Evolutionary conservation across 2,888 invertebrate species (phyloP), one percentile per base, ranked within the genome.

Genomic region (Hybos culiciformis): DNA sequence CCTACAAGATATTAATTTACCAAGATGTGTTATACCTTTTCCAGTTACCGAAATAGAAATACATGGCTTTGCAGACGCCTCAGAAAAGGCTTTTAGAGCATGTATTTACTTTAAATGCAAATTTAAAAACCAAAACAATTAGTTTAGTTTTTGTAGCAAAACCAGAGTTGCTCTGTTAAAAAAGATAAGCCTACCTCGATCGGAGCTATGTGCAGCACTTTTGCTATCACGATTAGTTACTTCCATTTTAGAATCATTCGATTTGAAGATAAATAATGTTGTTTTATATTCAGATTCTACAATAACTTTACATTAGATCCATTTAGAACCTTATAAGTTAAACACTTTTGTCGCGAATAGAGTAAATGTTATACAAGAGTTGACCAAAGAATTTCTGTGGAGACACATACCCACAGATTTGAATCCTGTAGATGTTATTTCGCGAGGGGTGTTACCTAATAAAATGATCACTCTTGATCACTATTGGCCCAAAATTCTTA

Each of bases 11-110:
- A n/a, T n/a, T n/a, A n/a, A n/a, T n/a, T n/a, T n/a, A n/a, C n/a
- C n/a, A n/a, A n/a, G n/a, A n/a, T n/a, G n/a, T n/a, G n/a, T n/a
- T n/a, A n/a, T n/a, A n/a, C n/a, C n/a, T n/a, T n/a, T n/a, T n/a
- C n/a, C n/a, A n/a, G n/a, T n/a, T n/a, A n/a, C n/a, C 33, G 12
- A 18, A 11, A 20, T 20, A 3, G 12, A 50, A 34, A 12, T 49
- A 6, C 45, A 48, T 34, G 39, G 39, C 5, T 50, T 47, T 42
- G 42, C 44, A 18, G 48, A 47, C 15, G 48, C 46, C 4, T 47
- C 46, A 9, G 45, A 46, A 38, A 39, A 18, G 24, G 46, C 43
- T 23, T 43, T 42, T 43, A 40, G 41, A 8, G 24, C 36, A 18
- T 38, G 18, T 3, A 31, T 42, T 2, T 46, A 46, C 24, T 14